Percentiles rank a stretch among this genome's conserved stretches.
These are phyloP conservation scores for Platycheirus albimanus DNA, from an alignment of 2,888 invertebrate species.

Conservation along the genomic window DNA sequence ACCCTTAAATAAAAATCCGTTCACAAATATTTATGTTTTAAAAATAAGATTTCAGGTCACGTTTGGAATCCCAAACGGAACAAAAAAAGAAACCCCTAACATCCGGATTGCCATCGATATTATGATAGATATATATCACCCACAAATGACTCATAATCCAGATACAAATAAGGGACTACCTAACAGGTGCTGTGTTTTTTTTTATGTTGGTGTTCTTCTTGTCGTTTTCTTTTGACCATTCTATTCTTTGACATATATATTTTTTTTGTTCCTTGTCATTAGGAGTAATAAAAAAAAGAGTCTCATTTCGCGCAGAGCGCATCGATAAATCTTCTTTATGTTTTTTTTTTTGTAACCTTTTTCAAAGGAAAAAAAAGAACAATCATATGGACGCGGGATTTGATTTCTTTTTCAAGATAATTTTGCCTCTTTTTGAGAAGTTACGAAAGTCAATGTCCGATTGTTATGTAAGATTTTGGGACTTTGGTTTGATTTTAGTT, in stretches of 20 bases:
- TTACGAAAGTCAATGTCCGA: neutral
- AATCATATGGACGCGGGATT: neutral
- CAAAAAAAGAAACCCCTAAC: constrained; percentile 57
- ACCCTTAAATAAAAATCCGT: no score
- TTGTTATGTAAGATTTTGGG: no score
- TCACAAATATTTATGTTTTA: no score
- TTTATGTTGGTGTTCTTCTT: neutral
- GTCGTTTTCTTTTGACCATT: constrained; percentile 4
- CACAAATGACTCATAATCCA: constrained; percentile 33
- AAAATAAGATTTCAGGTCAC: constrained; percentile 32
- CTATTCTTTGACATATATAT: neutral
- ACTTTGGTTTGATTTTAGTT: no score
- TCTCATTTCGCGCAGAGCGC: constrained; percentile 1
- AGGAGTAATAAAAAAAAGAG: neutral
- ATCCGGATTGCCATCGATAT: constrained; percentile 53
- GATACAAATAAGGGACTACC: constrained; percentile 17
- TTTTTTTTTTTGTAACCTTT: no score
- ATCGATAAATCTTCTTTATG: constrained; percentile 5
- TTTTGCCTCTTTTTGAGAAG: neutral
- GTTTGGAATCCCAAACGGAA: constrained; percentile 50
- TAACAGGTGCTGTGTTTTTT: constrained; percentile 12
- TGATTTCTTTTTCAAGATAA: neutral
- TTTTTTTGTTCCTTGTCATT: neutral
- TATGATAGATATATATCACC: constrained; percentile 30
- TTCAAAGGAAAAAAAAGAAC: neutral